Percentiles rank a stretch among this genome's conserved stretches.
These are phyloP conservation scores for Carassius gibelio DNA, from an alignment of 2,113 vertebrate species.

Conservation along the genomic window DNA sequence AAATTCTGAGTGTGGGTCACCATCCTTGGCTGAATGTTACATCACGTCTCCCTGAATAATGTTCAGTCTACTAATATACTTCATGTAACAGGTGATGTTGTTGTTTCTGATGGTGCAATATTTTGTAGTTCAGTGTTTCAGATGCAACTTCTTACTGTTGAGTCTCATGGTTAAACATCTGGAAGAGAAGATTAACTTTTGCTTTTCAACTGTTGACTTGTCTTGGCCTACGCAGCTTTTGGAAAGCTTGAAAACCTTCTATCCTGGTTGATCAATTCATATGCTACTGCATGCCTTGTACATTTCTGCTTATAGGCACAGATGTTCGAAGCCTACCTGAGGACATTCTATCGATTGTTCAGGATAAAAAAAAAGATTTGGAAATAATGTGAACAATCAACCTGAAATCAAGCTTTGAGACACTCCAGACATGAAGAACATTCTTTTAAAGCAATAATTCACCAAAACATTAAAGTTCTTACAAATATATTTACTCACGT, in stretches of 20 bases:
- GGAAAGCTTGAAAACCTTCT: slow-evolving; percentile 27
- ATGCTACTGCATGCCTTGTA: slow-evolving; percentile 59
- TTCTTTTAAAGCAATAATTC: too few relatives aligned
- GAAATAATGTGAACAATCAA: too few relatives aligned
- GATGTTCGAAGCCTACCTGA: slow-evolving; percentile 66
- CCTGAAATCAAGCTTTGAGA: too few relatives aligned
- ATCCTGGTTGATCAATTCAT: slow-evolving; percentile 52
- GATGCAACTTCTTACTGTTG: not conserved
- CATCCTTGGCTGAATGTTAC: too few relatives aligned
- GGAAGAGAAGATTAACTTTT: not conserved
- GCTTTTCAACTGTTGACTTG: slow-evolving; percentile 21
- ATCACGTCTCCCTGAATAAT: too few relatives aligned
- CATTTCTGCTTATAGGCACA: slow-evolving; percentile 62
- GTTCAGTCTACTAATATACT: not conserved
- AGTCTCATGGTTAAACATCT: not conserved
- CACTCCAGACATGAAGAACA: too few relatives aligned
- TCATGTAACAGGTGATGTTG: not conserved
- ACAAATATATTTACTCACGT: too few relatives aligned
- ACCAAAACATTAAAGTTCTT: too few relatives aligned
- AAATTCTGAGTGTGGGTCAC: too few relatives aligned
- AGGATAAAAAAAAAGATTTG: too few relatives aligned
- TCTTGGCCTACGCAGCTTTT: not conserved
- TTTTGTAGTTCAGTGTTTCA: not conserved
- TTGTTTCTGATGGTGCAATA: not conserved
- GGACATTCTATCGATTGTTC: slow-evolving; percentile 64